Evolutionary conservation across 2,113 vertebrate species (phyloP).

Genomic region (Orientallactaga bullata): DNA sequence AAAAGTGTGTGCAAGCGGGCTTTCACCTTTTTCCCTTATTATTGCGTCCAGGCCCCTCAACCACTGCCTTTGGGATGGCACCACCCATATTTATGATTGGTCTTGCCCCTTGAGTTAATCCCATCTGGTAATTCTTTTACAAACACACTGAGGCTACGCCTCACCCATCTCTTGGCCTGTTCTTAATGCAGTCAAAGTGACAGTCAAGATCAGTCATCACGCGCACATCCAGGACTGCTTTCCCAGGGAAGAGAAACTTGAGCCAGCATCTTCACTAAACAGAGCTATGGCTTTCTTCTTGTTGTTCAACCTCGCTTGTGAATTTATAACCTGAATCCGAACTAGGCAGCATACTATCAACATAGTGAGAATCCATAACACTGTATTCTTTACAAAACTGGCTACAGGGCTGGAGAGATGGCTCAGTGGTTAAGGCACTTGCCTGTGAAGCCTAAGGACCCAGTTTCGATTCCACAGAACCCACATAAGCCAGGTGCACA

Average conservation of each 20-base stretch:
- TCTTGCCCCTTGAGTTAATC: neutral
- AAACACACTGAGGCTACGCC: neutral
- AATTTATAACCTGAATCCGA: neutral
- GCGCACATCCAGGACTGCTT: neutral
- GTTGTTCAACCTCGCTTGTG: neutral
- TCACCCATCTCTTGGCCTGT: neutral
- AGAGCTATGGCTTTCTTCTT: neutral
- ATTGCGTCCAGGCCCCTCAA: neutral
- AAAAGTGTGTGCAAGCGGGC: neutral
- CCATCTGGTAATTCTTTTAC: neutral
- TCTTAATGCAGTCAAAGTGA: neutral
- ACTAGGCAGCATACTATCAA: neutral
- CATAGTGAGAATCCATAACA: neutral
- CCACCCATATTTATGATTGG: neutral
- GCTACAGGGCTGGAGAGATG: no score
- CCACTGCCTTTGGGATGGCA: no score
- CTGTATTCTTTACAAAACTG: slow-evolving; percentile 1
- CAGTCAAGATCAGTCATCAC: neutral
- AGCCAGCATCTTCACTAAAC: neutral
- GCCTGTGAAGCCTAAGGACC: no score
- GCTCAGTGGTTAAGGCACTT: no score
- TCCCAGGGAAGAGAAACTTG: neutral
- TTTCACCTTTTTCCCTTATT: neutral
- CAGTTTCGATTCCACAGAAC: no score
- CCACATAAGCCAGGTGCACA: no score